Percentiles rank a stretch among this genome's conserved stretches.
Conservation (phyloP, 2,113 vertebrate species). For the Dasyornis broadbenti region DNA sequence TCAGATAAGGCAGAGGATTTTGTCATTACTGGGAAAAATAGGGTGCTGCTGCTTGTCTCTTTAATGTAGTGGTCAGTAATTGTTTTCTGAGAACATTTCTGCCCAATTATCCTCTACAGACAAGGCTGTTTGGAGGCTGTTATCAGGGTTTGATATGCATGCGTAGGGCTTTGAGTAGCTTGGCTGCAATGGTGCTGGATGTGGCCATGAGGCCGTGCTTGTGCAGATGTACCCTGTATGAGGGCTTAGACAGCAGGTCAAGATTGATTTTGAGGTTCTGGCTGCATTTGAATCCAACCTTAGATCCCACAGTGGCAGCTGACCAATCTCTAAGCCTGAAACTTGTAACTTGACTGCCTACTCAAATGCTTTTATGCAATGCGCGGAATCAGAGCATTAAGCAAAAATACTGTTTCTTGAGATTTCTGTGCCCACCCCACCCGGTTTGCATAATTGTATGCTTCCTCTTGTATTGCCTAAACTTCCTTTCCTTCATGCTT, state of each 20-base stretch:
- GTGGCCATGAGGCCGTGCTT: not conserved
- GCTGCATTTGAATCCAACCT: rapidly evolving
- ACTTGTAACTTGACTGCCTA: not conserved
- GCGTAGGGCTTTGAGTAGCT: not conserved
- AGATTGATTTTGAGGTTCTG: not conserved
- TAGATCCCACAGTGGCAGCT: not conserved
- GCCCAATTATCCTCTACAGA: not conserved
- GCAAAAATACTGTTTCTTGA: not conserved
- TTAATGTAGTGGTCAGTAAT: not conserved
- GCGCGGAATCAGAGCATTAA: not conserved
- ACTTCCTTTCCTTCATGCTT: not conserved
- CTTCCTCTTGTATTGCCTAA: conserved; percentile 18
- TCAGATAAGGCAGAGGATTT: not conserved
- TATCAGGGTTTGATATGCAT: not conserved
- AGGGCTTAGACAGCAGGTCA: not conserved
- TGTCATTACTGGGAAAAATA: not conserved
- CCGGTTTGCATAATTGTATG: not conserved
- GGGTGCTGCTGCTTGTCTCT: not conserved
- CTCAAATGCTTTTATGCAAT: not conserved
- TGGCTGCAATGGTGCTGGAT: not conserved
- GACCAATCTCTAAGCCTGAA: not conserved
- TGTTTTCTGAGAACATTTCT: not conserved
- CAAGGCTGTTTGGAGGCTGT: not conserved
- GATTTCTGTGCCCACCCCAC: not conserved
- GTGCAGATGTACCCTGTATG: not conserved